Conservation (phyloP, 2,888 invertebrate genomes). For the Trimorus sp. region DNA sequence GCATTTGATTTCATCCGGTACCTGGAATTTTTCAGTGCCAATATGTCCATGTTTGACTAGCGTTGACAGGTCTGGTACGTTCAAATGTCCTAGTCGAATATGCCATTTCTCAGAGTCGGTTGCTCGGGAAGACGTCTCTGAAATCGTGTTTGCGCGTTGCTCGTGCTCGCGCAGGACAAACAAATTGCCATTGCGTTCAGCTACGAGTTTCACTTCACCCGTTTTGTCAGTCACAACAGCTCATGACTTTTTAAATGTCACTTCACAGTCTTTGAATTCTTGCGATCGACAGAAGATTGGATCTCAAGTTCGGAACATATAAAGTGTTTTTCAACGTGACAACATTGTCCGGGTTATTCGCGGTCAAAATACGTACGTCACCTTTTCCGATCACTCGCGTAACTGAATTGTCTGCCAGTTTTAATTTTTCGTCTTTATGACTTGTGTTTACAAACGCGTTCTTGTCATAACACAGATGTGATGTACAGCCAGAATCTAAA, state of each 20-base stretch:
- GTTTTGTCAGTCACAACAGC: slow-evolving; percentile 5
- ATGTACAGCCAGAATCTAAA: not conserved
- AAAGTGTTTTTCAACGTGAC: not conserved
- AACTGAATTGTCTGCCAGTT: not conserved
- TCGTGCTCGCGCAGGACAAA: not conserved
- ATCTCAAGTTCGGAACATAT: not conserved
- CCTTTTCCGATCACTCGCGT: not conserved
- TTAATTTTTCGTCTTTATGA: not conserved
- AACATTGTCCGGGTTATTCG: too few species aligned
- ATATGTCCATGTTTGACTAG: slow-evolving; percentile 15
- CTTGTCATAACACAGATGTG: not conserved
- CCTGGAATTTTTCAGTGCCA: too few species aligned
- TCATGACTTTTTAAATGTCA: not conserved
- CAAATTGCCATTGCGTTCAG: not conserved
- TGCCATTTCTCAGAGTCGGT: not conserved
- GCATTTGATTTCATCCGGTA: slow-evolving; percentile 3
- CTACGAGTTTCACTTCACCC: not conserved
- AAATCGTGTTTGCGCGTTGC: not conserved
- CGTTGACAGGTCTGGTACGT: not conserved
- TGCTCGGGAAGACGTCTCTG: not conserved
- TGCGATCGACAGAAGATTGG: not conserved
- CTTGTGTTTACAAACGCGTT: not conserved
- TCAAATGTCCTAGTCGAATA: not conserved
- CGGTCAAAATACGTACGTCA: not conserved
- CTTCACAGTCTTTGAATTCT: not conserved